A percentile compares a stretch with the other conserved stretches of the same genome.
These are phyloP conservation scores for Petrophora chlorosata DNA, from an alignment of 2,888 invertebrate species.

Conservation along the genomic window DNA sequence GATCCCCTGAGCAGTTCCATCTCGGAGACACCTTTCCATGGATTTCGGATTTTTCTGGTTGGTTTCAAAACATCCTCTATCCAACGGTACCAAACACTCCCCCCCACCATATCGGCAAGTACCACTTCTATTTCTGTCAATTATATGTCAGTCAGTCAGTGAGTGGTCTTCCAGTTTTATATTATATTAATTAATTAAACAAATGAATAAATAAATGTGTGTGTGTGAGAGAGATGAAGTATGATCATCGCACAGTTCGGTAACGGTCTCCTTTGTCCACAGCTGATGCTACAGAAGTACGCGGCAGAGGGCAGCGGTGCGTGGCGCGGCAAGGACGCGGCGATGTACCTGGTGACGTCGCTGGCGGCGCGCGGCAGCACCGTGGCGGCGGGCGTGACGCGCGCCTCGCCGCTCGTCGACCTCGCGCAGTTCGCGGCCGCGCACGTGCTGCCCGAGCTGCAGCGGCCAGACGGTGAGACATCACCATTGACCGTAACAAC, in stretches of 20 bases:
- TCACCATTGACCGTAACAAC: not conserved
- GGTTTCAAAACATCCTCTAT: too few relatives aligned
- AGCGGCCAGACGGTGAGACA: slow-evolving; percentile 85
- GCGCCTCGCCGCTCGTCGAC: slow-evolving; percentile 95
- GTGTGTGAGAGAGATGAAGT: not conserved
- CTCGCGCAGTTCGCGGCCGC: slow-evolving; percentile 94
- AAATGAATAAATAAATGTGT: too few relatives aligned
- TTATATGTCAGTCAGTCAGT: too few relatives aligned
- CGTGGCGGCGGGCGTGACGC: slow-evolving; percentile 95
- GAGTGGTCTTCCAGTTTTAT: too few relatives aligned
- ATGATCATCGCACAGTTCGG: too few relatives aligned
- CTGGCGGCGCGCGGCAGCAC: slow-evolving; percentile 95
- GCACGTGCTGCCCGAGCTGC: slow-evolving; percentile 94
- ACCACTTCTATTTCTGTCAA: too few relatives aligned
- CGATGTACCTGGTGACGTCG: slow-evolving; percentile 97
- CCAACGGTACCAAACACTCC: too few relatives aligned
- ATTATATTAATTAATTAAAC: too few relatives aligned
- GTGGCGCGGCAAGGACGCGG: slow-evolving; percentile 98
- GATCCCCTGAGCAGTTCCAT: too few relatives aligned
- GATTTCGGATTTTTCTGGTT: too few relatives aligned
- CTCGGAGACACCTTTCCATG: too few relatives aligned
- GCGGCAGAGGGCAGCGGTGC: slow-evolving; percentile 88
- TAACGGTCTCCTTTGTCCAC: slow-evolving; percentile 21
- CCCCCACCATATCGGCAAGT: too few relatives aligned
- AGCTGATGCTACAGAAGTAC: slow-evolving; percentile 91